Evolutionary conservation across 2,113 vertebrate species (phyloP).

Genomic region (Tachuris rubrigastra): DNA sequence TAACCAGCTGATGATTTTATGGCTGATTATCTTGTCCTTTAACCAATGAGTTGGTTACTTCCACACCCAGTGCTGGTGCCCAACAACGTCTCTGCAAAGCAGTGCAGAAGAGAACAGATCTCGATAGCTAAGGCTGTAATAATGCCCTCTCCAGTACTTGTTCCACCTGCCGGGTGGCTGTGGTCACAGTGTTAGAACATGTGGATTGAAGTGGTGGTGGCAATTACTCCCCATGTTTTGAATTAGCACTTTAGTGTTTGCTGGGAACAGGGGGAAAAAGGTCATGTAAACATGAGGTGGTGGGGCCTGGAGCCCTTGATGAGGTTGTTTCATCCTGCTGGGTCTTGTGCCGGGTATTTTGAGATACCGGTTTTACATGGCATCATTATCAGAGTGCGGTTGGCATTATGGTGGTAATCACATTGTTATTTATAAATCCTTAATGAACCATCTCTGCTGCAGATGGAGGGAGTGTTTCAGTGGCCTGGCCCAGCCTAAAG

Average conservation of each 20-base stretch:
- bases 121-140: background rate
- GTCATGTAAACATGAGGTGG: fast-evolving
- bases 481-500: background rate
- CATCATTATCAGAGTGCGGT: background rate
- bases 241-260: background rate
- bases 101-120: background rate
- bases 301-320: background rate
- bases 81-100: fast-evolving
- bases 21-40: background rate
- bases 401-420: background rate
- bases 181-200: background rate
- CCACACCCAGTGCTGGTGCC: fast-evolving
- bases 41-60: background rate
- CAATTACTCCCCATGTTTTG: background rate
- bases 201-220: background rate
- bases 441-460: background rate
- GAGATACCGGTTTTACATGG: background rate
- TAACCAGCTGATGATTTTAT: background rate
- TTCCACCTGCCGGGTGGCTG: fast-evolving
- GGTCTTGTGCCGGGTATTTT: background rate
- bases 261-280: background rate
- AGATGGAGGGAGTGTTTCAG: background rate
- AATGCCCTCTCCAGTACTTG: background rate
- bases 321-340: background rate
- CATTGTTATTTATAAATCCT: background rate